Evolutionary conservation across 2,113 vertebrate species (phyloP).

Genomic region (Rafetus swinhoei): DNA sequence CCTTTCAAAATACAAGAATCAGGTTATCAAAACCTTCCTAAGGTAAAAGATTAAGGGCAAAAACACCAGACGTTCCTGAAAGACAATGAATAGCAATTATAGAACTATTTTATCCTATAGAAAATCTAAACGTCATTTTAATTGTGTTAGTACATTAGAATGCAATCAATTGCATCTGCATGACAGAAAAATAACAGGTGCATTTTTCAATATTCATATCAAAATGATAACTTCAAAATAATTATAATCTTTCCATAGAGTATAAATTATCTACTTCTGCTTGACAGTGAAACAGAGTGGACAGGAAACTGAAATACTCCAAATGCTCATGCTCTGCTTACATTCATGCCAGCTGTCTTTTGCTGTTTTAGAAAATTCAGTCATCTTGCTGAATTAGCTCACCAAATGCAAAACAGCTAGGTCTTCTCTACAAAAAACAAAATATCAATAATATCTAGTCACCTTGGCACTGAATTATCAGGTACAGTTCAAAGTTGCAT

Average conservation of each 20-base stretch:
- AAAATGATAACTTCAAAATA: conserved; percentile 32
- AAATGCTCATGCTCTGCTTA: conserved; percentile 50
- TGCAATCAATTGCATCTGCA: conserved; percentile 18
- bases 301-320: conserved; percentile 61
- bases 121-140: conserved; percentile 26
- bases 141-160: conserved; percentile 29
- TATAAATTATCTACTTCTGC: conserved; percentile 45
- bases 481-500: conserved; percentile 35
- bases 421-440: conserved; percentile 42
- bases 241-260: conserved; percentile 34
- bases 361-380: conserved; percentile 57
- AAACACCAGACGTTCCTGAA: conserved; percentile 14
- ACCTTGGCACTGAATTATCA: conserved; percentile 48
- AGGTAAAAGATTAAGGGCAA: neutral
- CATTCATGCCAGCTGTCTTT: conserved; percentile 58
- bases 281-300: conserved; percentile 39
- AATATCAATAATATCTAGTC: conserved; percentile 1
- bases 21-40: conserved; percentile 56
- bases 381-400: conserved; percentile 59
- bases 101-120: conserved; percentile 20
- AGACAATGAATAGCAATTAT: conserved; percentile 27
- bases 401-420: conserved; percentile 67
- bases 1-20: conserved; percentile 64
- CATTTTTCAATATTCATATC: conserved; percentile 43
- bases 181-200: conserved; percentile 42